These are phyloP conservation scores for Candidula unifasciata DNA, from an alignment of 2,888 invertebrate species.

Conservation along the genomic window DNA sequence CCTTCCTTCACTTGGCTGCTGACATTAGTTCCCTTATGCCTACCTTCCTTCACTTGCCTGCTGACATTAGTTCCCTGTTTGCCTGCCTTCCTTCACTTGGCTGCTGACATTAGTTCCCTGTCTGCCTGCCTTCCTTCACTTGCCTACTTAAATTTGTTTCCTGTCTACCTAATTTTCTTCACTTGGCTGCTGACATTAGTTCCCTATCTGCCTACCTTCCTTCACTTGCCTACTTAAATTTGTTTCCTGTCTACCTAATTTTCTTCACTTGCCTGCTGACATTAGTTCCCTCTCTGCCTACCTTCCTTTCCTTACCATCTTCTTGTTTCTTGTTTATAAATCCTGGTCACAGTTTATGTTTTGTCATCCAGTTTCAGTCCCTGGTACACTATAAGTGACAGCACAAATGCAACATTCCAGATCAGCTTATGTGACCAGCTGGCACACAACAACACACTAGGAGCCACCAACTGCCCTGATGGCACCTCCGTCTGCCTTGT, in stretches of 20 bases:
- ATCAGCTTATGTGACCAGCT: constrained; percentile 65
- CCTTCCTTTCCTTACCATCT: not conserved
- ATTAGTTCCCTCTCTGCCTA: not conserved
- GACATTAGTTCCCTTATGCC: too few species aligned
- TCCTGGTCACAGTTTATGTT: not conserved
- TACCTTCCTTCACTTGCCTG: too few species aligned
- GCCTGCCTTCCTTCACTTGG: too few species aligned
- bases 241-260: not conserved
- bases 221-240: too few species aligned
- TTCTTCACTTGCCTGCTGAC: not conserved
- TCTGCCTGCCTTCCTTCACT: too few species aligned
- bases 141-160: too few species aligned
- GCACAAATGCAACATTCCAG: constrained; percentile 61
- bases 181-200: too few species aligned
- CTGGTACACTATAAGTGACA: constrained; percentile 61
- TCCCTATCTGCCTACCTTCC: too few species aligned
- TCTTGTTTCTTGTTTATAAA: not conserved
- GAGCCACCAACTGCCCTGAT: constrained; percentile 56
- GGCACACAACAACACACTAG: constrained; percentile 43
- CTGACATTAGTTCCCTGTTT: too few species aligned
- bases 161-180: too few species aligned
- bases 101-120: too few species aligned
- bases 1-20: too few species aligned
- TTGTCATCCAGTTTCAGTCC: constrained; percentile 57
- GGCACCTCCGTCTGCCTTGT: constrained; percentile 60